These are phyloP conservation scores for Uromys caudimaculatus DNA, from an alignment of 2,797 vertebrate species.

Conservation along the genomic window DNA sequence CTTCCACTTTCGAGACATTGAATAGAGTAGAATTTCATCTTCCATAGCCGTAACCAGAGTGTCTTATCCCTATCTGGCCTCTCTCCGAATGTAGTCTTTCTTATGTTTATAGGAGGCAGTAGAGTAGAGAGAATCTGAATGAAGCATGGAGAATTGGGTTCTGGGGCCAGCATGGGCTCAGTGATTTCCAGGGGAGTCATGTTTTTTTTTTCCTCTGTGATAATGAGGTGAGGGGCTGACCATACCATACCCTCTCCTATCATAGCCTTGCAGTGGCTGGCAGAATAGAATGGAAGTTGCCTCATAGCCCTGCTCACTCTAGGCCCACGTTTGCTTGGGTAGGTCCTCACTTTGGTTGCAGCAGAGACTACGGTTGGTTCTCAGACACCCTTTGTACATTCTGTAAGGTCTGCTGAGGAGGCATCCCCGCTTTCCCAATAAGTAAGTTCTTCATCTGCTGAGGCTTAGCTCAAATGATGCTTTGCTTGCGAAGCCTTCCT, in stretches of 20 bases:
- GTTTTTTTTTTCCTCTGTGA: neutral
- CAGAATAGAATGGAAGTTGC: neutral
- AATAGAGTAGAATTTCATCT: neutral
- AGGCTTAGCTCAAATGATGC: neutral
- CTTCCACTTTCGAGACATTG: neutral
- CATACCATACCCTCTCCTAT: fast-evolving
- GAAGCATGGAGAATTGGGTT: neutral
- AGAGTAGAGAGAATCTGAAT: neutral
- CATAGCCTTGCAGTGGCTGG: neutral
- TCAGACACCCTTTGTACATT: neutral
- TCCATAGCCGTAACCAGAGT: neutral
- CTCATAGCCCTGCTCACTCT: neutral
- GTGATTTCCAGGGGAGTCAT: neutral
- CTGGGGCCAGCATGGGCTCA: too few species aligned
- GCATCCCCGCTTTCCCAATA: neutral
- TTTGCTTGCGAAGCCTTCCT: neutral
- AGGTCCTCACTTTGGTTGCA: fast-evolving
- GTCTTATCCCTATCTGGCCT: neutral
- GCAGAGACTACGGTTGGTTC: neutral
- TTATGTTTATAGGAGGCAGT: neutral
- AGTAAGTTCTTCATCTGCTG: neutral
- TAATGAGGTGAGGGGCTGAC: neutral
- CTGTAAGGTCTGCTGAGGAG: neutral
- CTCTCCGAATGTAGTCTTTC: neutral
- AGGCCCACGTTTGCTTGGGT: neutral